phyloP scores from a whole-genome alignment of 37 sponge, comb jelly and placozoan species.

The Halichondria panicea region DNA sequence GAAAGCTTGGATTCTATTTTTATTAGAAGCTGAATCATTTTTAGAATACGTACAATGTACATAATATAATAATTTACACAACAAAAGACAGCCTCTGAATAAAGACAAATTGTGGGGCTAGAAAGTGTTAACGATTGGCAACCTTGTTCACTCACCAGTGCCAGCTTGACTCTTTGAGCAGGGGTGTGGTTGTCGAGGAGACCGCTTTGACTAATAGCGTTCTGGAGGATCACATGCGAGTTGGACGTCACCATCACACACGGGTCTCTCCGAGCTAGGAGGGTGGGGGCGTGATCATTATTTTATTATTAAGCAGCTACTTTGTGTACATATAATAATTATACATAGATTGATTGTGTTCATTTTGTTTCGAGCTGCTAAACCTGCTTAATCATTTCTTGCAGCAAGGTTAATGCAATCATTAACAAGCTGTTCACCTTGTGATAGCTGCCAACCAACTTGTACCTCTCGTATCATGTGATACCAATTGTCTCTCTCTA shows the following conservation, averaged over 20 bases:
- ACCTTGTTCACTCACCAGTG: background rate
- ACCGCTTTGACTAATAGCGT: slow-evolving; percentile 37
- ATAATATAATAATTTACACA: background rate
- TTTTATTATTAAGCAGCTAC: background rate
- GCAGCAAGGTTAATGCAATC: background rate
- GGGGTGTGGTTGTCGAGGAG: slow-evolving; percentile 19
- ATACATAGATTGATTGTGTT: background rate
- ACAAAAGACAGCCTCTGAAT: background rate
- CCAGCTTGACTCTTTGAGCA: background rate
- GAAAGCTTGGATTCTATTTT: slow-evolving; percentile 2
- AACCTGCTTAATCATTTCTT: background rate
- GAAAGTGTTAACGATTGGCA: background rate
- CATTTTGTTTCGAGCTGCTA: background rate
- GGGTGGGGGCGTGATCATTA: background rate
- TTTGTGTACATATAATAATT: background rate
- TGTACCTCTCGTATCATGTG: slow-evolving; percentile 43
- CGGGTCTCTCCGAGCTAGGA: slow-evolving; percentile 23
- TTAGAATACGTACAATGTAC: background rate
- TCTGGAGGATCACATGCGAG: slow-evolving; percentile 40
- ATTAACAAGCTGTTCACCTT: background rate
- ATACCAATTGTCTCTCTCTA: slow-evolving; percentile 39
- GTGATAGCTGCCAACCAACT: slow-evolving; percentile 26
- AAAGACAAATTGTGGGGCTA: background rate
- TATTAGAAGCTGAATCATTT: background rate
- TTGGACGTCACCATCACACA: slow-evolving; percentile 30